These are phyloP conservation scores for Xenus cinereus DNA, from an alignment of 2,113 vertebrate genomes.

Conservation along the genomic window DNA sequence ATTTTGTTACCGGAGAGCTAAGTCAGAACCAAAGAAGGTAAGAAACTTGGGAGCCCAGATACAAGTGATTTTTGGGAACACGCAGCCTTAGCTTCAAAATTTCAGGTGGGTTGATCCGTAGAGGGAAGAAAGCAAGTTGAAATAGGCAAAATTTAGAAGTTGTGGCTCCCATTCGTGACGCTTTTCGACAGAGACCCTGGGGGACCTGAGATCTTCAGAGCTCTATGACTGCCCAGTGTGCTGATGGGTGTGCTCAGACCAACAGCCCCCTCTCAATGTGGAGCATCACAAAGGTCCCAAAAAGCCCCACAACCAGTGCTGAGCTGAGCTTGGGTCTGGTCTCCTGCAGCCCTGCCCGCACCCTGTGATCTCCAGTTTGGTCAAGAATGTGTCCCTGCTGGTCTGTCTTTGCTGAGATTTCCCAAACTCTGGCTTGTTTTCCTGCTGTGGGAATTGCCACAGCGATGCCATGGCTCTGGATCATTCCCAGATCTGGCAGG, in stretches of 20 bases:
- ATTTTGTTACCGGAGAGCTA: neutral
- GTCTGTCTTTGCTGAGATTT: neutral
- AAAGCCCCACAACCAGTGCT: rapidly evolving
- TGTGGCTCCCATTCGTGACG: rapidly evolving
- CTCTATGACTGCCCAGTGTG: neutral
- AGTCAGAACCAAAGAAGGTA: neutral
- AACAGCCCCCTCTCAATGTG: neutral
- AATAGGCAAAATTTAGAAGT: neutral
- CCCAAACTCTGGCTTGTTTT: neutral
- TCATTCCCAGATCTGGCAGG: neutral
- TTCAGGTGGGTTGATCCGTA: neutral
- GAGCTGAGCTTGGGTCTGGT: rapidly evolving
- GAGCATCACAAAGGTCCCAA: neutral
- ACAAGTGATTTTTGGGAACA: neutral
- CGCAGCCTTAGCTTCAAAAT: neutral
- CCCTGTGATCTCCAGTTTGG: rapidly evolving
- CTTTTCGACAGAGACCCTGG: neutral
- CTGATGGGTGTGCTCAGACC: neutral
- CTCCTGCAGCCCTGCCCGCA: neutral
- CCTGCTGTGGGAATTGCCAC: neutral
- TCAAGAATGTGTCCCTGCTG: neutral
- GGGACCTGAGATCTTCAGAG: neutral
- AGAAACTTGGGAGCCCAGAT: neutral
- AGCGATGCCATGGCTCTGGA: neutral
- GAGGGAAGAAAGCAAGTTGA: neutral